Conservation (phyloP, 2,888 invertebrate genomes). For the Gnatocerus cornutus region DNA sequence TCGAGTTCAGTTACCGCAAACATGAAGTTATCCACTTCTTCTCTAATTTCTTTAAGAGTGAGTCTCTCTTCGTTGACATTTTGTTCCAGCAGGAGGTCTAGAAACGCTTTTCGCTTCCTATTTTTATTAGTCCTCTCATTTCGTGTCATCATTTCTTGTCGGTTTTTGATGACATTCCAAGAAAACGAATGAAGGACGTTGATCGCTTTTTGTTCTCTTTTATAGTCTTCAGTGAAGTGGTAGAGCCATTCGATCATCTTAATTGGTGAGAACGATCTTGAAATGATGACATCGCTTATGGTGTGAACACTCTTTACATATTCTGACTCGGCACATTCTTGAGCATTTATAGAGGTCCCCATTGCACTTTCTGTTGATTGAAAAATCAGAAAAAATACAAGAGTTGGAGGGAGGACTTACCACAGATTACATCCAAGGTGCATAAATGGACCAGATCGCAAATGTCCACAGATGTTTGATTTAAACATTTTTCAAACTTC, state of each 20-base stretch:
- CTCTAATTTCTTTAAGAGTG: conserved; percentile 76
- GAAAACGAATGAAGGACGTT: conserved; percentile 69
- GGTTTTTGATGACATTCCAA: conserved; percentile 19
- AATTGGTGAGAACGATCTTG: conserved; percentile 69
- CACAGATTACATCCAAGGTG: conserved; percentile 77
- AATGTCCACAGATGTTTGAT: conserved; percentile 73
- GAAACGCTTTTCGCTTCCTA: conserved; percentile 77
- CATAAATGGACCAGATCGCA: conserved; percentile 76
- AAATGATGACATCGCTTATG: conserved; percentile 63
- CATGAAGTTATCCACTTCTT: conserved; percentile 84
- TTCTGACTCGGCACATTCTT: conserved; percentile 78
- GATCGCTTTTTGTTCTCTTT: conserved; percentile 72
- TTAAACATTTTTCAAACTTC: conserved; percentile 69
- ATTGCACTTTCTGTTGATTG: conserved; percentile 46
- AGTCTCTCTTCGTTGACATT: conserved; percentile 76
- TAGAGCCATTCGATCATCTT: conserved; percentile 71
- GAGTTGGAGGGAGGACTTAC: conserved; percentile 64
- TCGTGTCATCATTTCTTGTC: not conserved
- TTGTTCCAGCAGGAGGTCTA: conserved; percentile 76
- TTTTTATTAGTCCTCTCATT: not conserved
- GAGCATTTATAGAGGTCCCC: conserved; percentile 73
- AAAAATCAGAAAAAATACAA: not conserved
- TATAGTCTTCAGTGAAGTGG: conserved; percentile 75
- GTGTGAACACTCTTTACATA: conserved; percentile 83
- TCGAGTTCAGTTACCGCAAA: conserved; percentile 74